Base-by-base conservation (phyloP, 92 coral and sea anemone species). In the Epizoanthus illoricatus region DNA sequence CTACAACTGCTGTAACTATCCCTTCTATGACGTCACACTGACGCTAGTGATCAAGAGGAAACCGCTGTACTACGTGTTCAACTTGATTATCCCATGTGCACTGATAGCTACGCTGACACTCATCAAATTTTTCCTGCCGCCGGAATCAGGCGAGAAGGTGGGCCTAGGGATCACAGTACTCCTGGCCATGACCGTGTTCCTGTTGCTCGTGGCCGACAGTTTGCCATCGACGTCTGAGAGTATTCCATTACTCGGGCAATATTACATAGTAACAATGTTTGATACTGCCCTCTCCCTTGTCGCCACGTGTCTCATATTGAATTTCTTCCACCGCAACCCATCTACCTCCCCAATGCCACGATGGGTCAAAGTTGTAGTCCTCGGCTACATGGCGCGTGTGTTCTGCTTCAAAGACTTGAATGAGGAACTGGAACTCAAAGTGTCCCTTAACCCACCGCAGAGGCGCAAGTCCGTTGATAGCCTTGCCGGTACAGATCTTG, bases 91-190 rank as follows among this genome's bases (percentile, higher is more conserved):
- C 9, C 99, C 99, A 0, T 96, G 99, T 49, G 97, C 98, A 2
- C 73, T 96, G 80, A 93, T 96, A 60, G 94, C 96, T 11, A 86
- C 92, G 0, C 78, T 96, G 54, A 89, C 94, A 12, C 80, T 91
- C 40, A 88, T 96, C 21, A 88, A 90, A 75, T 96, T 93, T 69
- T 93, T 89, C 86, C 86, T 96, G 9, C 99, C 99, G 8, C 94
- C 99, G 5, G 95, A 96, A 80, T 91, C 95, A 24, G 99, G 99
- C 7, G 99, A 96, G 72, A 92, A 94, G 60, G 92, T 91, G 15
- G 94, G 98, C 11, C 90, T 96, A 3, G 99, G 97, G 4, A 96
- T 96, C 74, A 96, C 99, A 10, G 98, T 96, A 5, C 92, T 96
- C 9, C 79, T 96, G 36, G 99, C 98, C 28, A 93, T 93, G 99